Evolutionary conservation across 2,113 vertebrate species (phyloP), one percentile per base, ranked within the genome.

Genomic region (Platichthys stellatus): DNA sequence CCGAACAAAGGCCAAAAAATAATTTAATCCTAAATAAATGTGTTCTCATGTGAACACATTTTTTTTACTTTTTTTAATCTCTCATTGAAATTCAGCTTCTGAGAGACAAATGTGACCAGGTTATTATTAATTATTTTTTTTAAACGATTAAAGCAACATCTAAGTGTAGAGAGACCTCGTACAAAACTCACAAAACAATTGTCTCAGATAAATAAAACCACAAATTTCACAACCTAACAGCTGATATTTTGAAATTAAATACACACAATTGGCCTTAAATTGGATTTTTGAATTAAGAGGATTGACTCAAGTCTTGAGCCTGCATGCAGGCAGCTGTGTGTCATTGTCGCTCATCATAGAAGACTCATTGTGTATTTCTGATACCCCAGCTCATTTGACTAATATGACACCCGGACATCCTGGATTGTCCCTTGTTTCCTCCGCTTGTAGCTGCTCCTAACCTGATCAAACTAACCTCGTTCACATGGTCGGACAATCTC

Each of bases 401-500:
- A 61, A 35, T 4, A 11, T 8, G 2, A 20, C 21, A 3, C 13
- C n/a, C 6, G 0, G 11, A 56, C 4, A 3, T 13, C 61, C 53
- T 51, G 49, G 18, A 40, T 15, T 6, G 31, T 26, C 11, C 17
- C 23, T 43, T 2, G 4, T 9, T 14, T 21, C 24, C 47, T 68
- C 51, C 21, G 11, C 35, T 8, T 17, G 9, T 43, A 43, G 40
- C 64, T 63, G 58, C 70, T 61, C 20, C 20, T 23, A n/a, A 51
- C 24, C 2, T 15, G 5, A 45, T 79, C 43, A 51, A 61, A 69
- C 64, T 49, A 53, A 80, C 59, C 18, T 28, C 24, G 4, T 15
- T 74, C 8, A 67, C 38, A 3, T 35, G 26, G 54, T 59, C 38
- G 15, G 86, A 87, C 84, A 90, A 90, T 90, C 81, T 64, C 60